Evolutionary conservation across 2,113 vertebrate species (phyloP).

Genomic region (Varanus salvator): DNA sequence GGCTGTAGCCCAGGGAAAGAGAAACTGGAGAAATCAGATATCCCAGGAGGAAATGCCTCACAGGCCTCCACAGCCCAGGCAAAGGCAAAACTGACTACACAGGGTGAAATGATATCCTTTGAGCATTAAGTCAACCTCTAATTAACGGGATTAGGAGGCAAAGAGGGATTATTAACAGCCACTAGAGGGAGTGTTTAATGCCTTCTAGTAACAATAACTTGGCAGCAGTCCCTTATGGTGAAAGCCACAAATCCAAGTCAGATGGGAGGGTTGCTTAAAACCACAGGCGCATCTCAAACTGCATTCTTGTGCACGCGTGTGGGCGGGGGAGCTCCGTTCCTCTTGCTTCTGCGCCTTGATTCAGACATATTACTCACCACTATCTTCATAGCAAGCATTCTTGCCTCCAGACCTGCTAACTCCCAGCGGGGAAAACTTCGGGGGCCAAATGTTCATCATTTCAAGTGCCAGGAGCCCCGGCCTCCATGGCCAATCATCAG

Average conservation of each 20-base stretch:
- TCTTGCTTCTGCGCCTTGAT: not conserved
- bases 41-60: too few species aligned
- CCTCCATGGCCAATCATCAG: too few species aligned
- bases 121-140: slow-evolving; percentile 11
- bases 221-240: too few species aligned
- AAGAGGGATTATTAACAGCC: not conserved
- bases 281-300: not conserved
- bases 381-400: not conserved
- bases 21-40: not conserved
- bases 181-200: not conserved
- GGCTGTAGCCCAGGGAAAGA: not conserved
- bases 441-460: too few species aligned
- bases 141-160: slow-evolving; percentile 20
- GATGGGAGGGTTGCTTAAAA: not conserved
- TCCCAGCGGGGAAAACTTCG: too few species aligned
- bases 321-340: too few species aligned
- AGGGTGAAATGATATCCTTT: not conserved
- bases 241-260: not conserved
- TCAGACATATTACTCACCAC: not conserved
- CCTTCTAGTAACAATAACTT: not conserved
- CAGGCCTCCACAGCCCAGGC: not conserved
- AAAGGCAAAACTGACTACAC: not conserved
- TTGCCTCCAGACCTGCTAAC: not conserved
- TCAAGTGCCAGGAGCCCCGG: too few species aligned
- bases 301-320: not conserved